Conservation (phyloP, 1,140 invertebrate species). For the Nasonia vitripennis region DNA sequence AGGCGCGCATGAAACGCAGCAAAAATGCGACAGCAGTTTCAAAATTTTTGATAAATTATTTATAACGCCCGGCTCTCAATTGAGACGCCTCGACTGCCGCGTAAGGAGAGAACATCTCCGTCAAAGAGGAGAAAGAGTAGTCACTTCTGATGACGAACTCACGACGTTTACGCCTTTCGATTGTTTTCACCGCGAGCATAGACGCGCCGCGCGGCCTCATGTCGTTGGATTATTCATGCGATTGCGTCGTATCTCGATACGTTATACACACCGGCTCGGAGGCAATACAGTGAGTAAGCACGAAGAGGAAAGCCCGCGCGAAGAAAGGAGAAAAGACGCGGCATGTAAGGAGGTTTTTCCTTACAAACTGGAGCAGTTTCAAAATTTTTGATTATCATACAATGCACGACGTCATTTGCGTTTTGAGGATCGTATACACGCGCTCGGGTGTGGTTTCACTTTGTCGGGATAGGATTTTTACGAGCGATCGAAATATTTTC, state of each 20-base stretch:
- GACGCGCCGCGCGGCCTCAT: neutral
- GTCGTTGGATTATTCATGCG: neutral
- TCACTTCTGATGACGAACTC: neutral
- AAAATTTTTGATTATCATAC: slow-evolving; percentile 2
- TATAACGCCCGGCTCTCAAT: neutral
- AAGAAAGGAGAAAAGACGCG: neutral
- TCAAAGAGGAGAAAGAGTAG: neutral
- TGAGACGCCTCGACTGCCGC: neutral
- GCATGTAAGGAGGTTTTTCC: neutral
- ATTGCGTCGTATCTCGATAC: neutral
- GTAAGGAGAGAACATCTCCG: too few relatives aligned
- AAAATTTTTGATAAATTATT: slow-evolving; percentile 28
- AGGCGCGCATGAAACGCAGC: neutral
- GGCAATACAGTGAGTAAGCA: neutral
- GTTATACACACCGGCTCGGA: neutral
- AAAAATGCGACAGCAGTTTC: neutral
- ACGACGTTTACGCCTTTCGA: neutral
- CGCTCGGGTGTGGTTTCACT: neutral
- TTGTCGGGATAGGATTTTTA: neutral
- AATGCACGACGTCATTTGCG: neutral
- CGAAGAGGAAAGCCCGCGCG: neutral
- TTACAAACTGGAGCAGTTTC: neutral
- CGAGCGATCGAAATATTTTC: too few relatives aligned
- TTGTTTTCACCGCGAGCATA: neutral
- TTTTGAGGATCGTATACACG: neutral